A percentile compares a stretch with the other conserved stretches of the same genome.
Conservation (phyloP, 2,113 vertebrate species). For the Platichthys flesus region DNA sequence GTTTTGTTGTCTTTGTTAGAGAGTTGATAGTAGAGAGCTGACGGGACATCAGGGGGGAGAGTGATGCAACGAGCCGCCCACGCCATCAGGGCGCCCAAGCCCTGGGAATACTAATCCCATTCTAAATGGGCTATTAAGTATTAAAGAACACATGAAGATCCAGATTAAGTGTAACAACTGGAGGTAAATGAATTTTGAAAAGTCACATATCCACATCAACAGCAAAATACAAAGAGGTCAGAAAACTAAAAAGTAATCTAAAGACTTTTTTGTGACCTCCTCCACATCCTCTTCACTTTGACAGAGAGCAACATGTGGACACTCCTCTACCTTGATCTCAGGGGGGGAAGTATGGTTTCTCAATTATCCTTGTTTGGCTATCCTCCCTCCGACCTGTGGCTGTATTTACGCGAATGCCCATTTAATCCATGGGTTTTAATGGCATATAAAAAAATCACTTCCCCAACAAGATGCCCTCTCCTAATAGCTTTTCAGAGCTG, state of each 20-base stretch:
- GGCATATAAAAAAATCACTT: slow-evolving; percentile 79
- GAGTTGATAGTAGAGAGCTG: neutral
- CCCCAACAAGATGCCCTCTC: slow-evolving; percentile 74
- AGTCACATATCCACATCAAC: neutral
- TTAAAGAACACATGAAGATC: neutral
- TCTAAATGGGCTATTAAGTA: neutral
- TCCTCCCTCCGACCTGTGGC: slow-evolving; percentile 77
- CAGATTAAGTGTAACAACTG: neutral
- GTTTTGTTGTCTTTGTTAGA: neutral
- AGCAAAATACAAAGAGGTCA: neutral
- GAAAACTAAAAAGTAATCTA: neutral
- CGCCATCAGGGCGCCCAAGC: neutral
- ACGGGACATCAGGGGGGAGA: neutral
- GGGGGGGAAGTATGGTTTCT: slow-evolving; percentile 62
- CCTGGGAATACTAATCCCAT: neutral
- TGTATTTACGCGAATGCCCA: slow-evolving; percentile 81
- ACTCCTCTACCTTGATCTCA: slow-evolving; percentile 64
- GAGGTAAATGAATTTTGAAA: neutral
- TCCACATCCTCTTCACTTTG: slow-evolving; percentile 12
- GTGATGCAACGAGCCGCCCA: neutral
- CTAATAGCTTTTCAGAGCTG: slow-evolving; percentile 77
- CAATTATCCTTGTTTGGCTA: slow-evolving; percentile 74
- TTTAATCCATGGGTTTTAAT: slow-evolving; percentile 81
- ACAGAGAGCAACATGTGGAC: slow-evolving; percentile 59
- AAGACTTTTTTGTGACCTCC: neutral